phyloP scores from a whole-genome alignment of 1,140 invertebrate genomes.

The Eumaeus atala region DNA sequence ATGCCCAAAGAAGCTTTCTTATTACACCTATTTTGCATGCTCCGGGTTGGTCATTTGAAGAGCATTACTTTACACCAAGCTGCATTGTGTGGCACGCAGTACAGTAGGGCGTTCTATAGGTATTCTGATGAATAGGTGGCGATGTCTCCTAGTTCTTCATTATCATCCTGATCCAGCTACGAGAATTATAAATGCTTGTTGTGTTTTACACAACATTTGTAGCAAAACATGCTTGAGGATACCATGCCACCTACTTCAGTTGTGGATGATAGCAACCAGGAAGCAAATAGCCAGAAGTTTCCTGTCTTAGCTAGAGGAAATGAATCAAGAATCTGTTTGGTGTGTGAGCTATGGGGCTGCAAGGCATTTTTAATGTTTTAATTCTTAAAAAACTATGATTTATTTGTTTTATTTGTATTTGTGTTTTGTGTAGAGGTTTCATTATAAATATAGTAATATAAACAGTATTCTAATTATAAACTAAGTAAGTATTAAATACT shows the following conservation, averaged over 20 bases:
- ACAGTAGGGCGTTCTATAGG: conserved; percentile 24
- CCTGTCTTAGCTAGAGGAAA: not conserved
- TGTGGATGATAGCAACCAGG: not conserved
- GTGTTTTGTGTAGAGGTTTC: not conserved
- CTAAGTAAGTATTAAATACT: no score
- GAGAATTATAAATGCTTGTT: no score
- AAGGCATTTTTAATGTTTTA: not conserved
- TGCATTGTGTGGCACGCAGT: conserved; percentile 22
- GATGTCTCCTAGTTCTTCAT: conserved; percentile 24
- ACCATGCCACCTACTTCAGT: not conserved
- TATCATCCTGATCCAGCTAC: conserved; percentile 21
- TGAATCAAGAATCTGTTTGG: not conserved
- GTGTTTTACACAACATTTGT: conserved; percentile 27
- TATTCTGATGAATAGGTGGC: conserved; percentile 24
- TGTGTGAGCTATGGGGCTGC: conserved; percentile 5
- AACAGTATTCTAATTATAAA: no score
- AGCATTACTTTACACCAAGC: conserved; percentile 19
- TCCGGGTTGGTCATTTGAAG: conserved; percentile 15
- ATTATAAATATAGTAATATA: not conserved
- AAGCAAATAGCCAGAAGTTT: not conserved
- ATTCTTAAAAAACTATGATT: not conserved
- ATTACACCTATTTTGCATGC: conserved; percentile 27
- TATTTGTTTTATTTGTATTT: not conserved
- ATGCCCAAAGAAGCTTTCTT: conserved; percentile 22
- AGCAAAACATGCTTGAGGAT: not conserved